Conservation (phyloP, 2,113 vertebrate species). For the Brachypteracias leptosomus region DNA sequence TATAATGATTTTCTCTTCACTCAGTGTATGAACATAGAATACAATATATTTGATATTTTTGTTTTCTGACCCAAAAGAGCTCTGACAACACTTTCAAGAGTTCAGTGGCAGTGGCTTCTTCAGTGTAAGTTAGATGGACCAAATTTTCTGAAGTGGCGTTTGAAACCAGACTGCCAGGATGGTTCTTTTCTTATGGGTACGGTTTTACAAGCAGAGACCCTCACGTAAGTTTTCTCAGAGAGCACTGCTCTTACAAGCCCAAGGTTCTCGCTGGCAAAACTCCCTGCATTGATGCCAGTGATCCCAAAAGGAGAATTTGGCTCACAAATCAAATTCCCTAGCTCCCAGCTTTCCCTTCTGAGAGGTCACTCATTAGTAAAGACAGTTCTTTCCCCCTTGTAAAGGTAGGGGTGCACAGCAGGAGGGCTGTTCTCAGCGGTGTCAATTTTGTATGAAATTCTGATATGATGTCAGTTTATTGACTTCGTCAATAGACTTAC, state of each 20-base stretch:
- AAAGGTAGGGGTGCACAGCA: background rate
- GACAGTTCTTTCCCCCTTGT: background rate
- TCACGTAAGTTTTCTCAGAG: background rate
- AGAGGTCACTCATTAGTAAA: background rate
- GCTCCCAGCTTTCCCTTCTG: background rate
- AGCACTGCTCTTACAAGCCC: background rate
- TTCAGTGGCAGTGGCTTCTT: background rate
- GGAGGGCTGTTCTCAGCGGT: background rate
- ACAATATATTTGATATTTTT: background rate
- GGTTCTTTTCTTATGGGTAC: background rate
- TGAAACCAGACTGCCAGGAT: background rate
- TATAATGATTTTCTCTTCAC: background rate
- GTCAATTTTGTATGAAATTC: background rate
- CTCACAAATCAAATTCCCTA: background rate
- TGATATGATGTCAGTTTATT: background rate
- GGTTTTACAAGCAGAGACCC: background rate
- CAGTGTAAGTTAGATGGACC: background rate
- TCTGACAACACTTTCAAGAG: background rate
- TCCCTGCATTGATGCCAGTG: background rate
- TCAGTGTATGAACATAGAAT: background rate
- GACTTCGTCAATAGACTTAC: fast-evolving
- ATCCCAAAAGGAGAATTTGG: background rate
- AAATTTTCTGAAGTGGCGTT: background rate
- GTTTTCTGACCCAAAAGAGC: background rate
- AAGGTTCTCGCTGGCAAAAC: fast-evolving